A percentile compares a stretch with the other conserved stretches of the same genome.
Evolutionary conservation across 2,888 invertebrate species (phyloP).

Genomic region (Nomada lathburiana): DNA sequence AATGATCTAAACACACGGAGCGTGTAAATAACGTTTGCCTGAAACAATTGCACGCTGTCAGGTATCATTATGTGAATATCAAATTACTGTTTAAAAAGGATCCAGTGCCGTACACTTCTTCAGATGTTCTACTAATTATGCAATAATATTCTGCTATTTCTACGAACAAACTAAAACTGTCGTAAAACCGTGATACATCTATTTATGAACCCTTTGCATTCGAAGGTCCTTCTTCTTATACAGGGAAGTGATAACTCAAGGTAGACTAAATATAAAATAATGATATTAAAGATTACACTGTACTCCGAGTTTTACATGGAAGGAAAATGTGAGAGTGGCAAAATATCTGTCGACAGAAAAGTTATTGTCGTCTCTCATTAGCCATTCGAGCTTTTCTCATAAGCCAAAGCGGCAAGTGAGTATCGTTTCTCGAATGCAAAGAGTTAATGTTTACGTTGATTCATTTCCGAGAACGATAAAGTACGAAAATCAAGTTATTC

Average conservation of each 20-base stretch:
- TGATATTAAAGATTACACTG: not conserved
- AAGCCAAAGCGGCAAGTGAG: no score
- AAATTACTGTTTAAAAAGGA: not conserved
- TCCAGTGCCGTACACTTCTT: not conserved
- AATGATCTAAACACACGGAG: not conserved
- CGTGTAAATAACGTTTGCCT: not conserved
- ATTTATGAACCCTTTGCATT: no score
- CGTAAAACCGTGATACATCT: not conserved
- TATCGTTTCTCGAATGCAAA: not conserved
- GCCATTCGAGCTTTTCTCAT: no score
- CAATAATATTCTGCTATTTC: no score
- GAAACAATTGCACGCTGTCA: not conserved
- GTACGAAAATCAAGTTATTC: not conserved
- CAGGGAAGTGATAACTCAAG: no score
- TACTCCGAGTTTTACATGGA: not conserved
- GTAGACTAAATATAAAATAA: not conserved
- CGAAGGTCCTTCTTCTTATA: no score
- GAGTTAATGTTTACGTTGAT: not conserved
- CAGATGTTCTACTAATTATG: not conserved
- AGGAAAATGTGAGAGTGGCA: not conserved
- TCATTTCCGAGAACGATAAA: not conserved
- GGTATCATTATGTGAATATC: not conserved
- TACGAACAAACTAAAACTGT: not conserved
- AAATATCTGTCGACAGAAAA: no score
- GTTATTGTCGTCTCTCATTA: no score